Percentiles rank a stretch among this genome's conserved stretches.
Conservation (phyloP, 2,113 vertebrate genomes). For the Anthoscopus minutus region DNA sequence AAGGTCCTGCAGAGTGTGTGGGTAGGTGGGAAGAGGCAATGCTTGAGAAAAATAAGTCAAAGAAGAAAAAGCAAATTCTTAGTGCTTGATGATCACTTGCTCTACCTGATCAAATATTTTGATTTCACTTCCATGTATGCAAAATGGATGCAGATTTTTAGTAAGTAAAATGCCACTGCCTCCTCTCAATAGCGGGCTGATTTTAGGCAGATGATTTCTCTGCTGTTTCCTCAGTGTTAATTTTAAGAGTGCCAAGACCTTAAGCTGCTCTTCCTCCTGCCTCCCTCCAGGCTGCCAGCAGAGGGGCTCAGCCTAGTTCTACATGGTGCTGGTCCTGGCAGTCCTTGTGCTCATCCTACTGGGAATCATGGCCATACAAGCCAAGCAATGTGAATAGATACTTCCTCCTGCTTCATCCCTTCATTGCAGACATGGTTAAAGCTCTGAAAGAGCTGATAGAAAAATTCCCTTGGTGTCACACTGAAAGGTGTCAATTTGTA, state of each 20-base stretch:
- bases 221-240: not conserved
- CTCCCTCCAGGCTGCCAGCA: not conserved
- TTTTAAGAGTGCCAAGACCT: not conserved
- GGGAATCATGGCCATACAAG: not conserved
- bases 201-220: not conserved
- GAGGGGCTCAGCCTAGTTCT: not conserved
- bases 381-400: slow-evolving; percentile 13
- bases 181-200: not conserved
- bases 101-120: not conserved
- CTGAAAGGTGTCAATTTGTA: not conserved
- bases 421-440: not conserved
- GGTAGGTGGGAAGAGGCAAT: not conserved
- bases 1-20: not conserved
- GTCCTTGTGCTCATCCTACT: not conserved
- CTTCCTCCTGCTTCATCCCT: not conserved
- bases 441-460: not conserved
- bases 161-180: not conserved
- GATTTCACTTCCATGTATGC: not conserved
- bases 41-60: not conserved
- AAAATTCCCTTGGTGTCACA: rapidly evolving
- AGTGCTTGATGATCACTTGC: not conserved
- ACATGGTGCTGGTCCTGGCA: not conserved
- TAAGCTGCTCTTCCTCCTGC: not conserved
- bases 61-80: not conserved
- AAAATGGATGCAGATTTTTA: not conserved